Base-by-base conservation (phyloP, 2,888 invertebrate species). In the Polylopha cassiicola region DNA sequence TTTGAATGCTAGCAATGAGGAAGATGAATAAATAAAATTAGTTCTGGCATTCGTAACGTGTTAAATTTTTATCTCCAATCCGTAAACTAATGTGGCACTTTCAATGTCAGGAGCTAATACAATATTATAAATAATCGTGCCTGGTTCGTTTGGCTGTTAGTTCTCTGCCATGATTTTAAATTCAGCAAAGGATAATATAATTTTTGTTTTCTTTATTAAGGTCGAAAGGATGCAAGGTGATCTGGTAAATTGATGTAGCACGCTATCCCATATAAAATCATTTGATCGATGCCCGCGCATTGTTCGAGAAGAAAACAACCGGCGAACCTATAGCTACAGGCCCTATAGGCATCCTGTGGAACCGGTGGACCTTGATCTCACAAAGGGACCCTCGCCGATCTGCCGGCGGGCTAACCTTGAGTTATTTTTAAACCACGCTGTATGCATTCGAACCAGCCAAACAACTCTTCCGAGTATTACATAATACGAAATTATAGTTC, bases 401-500 rank as follows among this genome's bases (percentile, higher is more conserved):
- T 51, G 51, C 66, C 67, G 64, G 54, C 64, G 65, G 66, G 68
- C 65, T 79, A 82, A 77, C 84, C 84, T 85, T 85, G 84, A 61
- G 84, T 76, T 85, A 84, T 84, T 84, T 85, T 80, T 82, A 82
- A 74, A 71, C 74, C 67, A 61, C 61, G 67, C 46, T 46, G 54
- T 65, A 62, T 82, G 80, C 79, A 79, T 74, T 69, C 75, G 73
- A 73, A 75, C 81, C 78, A 62, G 72, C 64, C 76, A 50, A 62
- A 61, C 80, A 59, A 67, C 75, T 80, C 72, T 84, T 84, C 81
- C 84, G 75, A 78, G 72, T 81, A 76, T 85, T 85, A 81, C 73
- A 81, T 85, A 85, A 85, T 81, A 66, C 80, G 68, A 80, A 79
- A 77, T 78, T 80, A 76, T 75, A 77, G 73, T 77, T 70, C 64